Evolutionary conservation across 2,797 vertebrate genomes (phyloP), one percentile per base, ranked within the genome.

Genomic region (Sibirionetta formosa): DNA sequence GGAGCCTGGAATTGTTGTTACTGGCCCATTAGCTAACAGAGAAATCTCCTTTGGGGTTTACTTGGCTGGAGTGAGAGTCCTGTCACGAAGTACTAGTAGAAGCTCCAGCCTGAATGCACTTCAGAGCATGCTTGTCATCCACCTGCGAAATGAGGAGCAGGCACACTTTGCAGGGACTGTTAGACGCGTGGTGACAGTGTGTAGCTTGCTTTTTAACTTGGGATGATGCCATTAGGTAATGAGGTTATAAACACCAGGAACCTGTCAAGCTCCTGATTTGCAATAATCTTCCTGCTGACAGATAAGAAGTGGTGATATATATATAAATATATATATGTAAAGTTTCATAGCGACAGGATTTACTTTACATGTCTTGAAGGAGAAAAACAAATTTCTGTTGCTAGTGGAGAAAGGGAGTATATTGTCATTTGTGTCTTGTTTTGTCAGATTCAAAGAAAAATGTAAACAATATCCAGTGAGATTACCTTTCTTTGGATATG

Each of bases 181-280:
- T 86, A 68, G 81, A 61, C n/a, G 75, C 78, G 64, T 26, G 38
- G 4, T 86, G 81, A 64, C 81, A 69, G 56, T 23, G 5, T 60
- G 48, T 77, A 56, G 48, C 66, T 94, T 54, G 66, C 83, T 70
- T 90, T 90, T 93, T 93, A 84, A 82, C 66, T 85, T 11, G 0
- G 53, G 57, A 61, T 88, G 68, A 71, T 88, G 70, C 66, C 20
- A 16, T 91, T 93, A 95, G 84, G 80, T 93, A 95, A 63, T 82
- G 51, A 93, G 77, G 58, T 88, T 94, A 84, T 88, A 76, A 95
- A 94, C 42, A 72, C 35, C 42, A 84, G 63, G 89, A 92, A 88
- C 86, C 85, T 90, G 70, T 90, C 91, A 76, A 82, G 70, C 35
- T 94, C 13, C 31, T 86, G 88, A 88, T 93, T 86, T 88, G 58